Evolutionary conservation across 2,888 invertebrate species (phyloP).

Genomic region (Drosophila subsilvestris): DNA sequence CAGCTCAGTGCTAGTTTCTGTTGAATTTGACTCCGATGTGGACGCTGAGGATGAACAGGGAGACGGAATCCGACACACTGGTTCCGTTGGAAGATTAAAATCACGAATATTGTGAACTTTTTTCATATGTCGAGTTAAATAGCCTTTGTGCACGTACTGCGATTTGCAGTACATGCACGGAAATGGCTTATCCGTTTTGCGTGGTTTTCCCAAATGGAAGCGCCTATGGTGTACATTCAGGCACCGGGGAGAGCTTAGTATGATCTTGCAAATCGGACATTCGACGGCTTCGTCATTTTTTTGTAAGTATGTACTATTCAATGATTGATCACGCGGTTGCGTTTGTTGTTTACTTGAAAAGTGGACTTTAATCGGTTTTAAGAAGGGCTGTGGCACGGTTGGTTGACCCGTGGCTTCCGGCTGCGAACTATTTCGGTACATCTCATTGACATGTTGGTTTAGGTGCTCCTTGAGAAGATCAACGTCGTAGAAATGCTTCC

Average conservation of each 20-base stretch:
- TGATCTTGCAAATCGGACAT: neutral
- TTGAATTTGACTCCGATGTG: neutral
- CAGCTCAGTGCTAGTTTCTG: neutral
- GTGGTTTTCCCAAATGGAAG: neutral
- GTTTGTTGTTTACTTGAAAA: neutral
- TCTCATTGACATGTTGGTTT: conserved; percentile 28
- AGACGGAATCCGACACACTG: neutral
- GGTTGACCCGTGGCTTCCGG: neutral
- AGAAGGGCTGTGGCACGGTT: neutral
- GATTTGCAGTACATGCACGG: neutral
- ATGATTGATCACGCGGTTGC: no score
- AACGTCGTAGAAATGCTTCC: conserved; percentile 43
- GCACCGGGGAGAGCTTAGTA: neutral
- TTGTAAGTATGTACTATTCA: no score
- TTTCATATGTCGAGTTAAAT: neutral
- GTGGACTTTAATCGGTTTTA: neutral
- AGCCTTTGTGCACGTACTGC: neutral
- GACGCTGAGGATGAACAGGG: neutral
- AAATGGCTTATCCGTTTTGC: neutral
- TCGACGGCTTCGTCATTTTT: neutral
- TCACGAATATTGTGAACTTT: neutral
- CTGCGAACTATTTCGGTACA: conserved; percentile 2
- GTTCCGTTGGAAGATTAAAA: neutral
- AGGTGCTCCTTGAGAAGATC: conserved; percentile 40
- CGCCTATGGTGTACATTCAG: neutral